phyloP scores from a whole-genome alignment of 1,140 invertebrate genomes.

The Rhagoletis zephyria region DNA sequence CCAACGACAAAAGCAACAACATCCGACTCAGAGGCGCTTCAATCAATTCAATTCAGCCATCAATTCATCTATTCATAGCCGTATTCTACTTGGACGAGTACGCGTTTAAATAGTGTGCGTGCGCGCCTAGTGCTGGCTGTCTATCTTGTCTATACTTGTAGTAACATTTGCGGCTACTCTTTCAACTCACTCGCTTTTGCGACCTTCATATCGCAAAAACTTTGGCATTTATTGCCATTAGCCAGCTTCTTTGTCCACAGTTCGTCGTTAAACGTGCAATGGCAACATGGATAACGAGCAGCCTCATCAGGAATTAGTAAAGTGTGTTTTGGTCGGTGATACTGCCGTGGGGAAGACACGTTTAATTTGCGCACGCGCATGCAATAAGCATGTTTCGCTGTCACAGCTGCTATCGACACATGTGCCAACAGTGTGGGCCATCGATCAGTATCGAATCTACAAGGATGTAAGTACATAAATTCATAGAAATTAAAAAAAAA shows the following conservation, averaged over 20 bases:
- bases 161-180: neutral
- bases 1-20: constrained; percentile 15
- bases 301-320: constrained; percentile 94
- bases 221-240: constrained; percentile 12
- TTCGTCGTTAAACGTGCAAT: constrained; percentile 50
- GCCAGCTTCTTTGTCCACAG: neutral
- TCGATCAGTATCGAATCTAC: constrained; percentile 96
- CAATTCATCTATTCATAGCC: constrained; percentile 48
- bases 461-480: constrained; percentile 83
- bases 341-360: constrained; percentile 97
- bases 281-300: constrained; percentile 91
- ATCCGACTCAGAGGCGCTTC: constrained; percentile 17
- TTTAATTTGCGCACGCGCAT: constrained; percentile 93
- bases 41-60: constrained; percentile 47
- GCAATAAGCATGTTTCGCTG: constrained; percentile 93
- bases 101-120: neutral
- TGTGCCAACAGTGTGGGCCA: constrained; percentile 96
- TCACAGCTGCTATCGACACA: constrained; percentile 93
- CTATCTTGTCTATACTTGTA: neutral
- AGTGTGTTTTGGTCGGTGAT: constrained; percentile 96
- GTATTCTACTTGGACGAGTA: neutral
- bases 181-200: too few species aligned
- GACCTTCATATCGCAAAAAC: neutral
- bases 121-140: neutral
- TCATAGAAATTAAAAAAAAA: neutral